phyloP scores from a whole-genome alignment of 2,797 vertebrate genomes.

The Dromococcyx pavoninus region DNA sequence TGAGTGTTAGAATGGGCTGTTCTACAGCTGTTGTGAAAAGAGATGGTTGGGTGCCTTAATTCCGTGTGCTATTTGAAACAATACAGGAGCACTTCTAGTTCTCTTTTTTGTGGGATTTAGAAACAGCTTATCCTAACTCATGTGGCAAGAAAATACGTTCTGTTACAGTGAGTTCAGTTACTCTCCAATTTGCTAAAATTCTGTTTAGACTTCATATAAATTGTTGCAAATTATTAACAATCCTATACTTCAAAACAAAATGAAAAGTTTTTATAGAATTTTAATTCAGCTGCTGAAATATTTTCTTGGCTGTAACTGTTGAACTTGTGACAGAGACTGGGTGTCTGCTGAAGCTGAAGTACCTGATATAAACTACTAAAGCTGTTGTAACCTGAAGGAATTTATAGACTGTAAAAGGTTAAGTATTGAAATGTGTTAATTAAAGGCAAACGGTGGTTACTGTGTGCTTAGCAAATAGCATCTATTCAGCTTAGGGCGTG shows the following conservation, averaged over 20 bases:
- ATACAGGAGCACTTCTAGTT: neutral
- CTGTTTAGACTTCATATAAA: neutral
- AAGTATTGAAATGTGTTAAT: neutral
- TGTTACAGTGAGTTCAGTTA: neutral
- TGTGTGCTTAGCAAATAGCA: neutral
- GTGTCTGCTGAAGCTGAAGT: neutral
- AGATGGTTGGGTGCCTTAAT: neutral
- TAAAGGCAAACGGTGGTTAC: neutral
- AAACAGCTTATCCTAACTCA: neutral
- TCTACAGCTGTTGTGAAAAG: neutral
- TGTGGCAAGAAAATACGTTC: neutral
- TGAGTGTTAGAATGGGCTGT: neutral
- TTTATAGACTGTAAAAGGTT: neutral
- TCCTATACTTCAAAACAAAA: neutral
- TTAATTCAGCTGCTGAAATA: neutral
- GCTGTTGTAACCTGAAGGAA: neutral
- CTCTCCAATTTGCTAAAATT: neutral
- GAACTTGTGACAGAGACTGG: neutral
- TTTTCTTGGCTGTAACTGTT: neutral
- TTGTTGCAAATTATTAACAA: neutral
- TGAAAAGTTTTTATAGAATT: neutral
- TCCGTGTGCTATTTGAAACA: neutral
- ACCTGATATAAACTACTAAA: neutral
- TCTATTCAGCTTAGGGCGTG: neutral
- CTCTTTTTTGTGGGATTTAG: neutral